phyloP scores from a whole-genome alignment of 2,797 vertebrate genomes.

The Atherinosoma microstoma region DNA sequence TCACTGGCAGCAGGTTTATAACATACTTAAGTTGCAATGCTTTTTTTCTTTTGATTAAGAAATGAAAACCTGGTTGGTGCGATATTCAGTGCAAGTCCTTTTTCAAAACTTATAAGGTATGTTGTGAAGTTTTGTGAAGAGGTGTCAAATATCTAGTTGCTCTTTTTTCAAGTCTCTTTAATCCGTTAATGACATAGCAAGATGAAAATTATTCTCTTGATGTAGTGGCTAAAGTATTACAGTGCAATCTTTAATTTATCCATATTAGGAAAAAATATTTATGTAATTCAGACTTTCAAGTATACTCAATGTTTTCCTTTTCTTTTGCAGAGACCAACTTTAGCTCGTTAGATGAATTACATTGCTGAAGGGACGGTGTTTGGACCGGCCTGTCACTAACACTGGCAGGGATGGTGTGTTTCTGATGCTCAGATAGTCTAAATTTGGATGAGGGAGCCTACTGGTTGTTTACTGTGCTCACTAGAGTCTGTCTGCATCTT shows the following conservation, averaged over 20 bases:
- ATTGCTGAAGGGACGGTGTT: constrained; percentile 28
- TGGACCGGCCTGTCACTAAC: constrained; percentile 47
- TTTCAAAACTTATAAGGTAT: background rate
- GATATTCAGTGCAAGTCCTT: background rate
- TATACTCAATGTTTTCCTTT: constrained; percentile 1
- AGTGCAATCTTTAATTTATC: background rate
- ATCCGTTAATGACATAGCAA: background rate
- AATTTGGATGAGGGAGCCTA: constrained; percentile 72
- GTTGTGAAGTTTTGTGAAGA: background rate
- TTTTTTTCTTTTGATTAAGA: background rate
- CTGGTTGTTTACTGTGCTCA: constrained; percentile 80
- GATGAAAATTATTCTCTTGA: background rate
- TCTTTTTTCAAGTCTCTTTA: background rate
- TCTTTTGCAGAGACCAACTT: constrained; percentile 13
- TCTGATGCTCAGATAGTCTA: constrained; percentile 62
- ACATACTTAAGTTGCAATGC: background rate
- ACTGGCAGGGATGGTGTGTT: constrained; percentile 44
- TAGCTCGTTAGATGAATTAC: constrained; percentile 13
- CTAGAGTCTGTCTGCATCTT: constrained; percentile 80
- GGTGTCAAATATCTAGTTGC: background rate
- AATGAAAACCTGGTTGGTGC: background rate
- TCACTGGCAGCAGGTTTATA: background rate
- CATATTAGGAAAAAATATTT: background rate
- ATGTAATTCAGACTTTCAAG: constrained; percentile 2
- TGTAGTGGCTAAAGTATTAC: background rate